Conservation (phyloP, 2,797 vertebrate genomes). For the Erpetoichthys calabaricus region DNA sequence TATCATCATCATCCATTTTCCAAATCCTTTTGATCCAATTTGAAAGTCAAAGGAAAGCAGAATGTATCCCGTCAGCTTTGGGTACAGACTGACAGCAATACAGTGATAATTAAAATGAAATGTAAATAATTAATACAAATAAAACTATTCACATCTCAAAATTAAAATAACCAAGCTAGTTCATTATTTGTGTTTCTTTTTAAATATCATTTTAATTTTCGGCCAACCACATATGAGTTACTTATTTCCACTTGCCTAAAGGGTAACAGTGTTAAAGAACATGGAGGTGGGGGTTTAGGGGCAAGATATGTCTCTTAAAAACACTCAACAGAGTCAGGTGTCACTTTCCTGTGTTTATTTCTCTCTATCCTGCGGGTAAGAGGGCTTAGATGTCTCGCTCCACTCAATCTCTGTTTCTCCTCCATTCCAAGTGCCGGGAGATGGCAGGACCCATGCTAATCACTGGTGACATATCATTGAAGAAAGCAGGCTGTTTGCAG, state of each 20-base stretch:
- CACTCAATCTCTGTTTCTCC: slow-evolving; percentile 5
- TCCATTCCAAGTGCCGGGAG: slow-evolving; percentile 16
- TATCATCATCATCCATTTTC: too few species aligned
- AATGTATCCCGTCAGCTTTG: too few species aligned
- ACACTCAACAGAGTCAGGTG: slow-evolving; percentile 29
- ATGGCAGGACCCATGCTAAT: slow-evolving; percentile 70
- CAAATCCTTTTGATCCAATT: too few species aligned
- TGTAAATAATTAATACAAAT: too few species aligned
- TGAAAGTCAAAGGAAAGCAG: too few species aligned
- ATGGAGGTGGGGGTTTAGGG: neutral
- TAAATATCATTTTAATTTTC: slow-evolving; percentile 12
- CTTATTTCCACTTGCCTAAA: slow-evolving; percentile 17
- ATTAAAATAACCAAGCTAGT: too few species aligned
- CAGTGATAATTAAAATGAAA: too few species aligned
- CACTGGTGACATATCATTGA: slow-evolving; percentile 95
- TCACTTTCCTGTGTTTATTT: slow-evolving; percentile 27
- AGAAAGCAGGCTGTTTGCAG: slow-evolving; percentile 95
- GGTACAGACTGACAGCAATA: too few species aligned
- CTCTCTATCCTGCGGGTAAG: slow-evolving; percentile 12
- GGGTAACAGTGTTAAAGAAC: neutral
- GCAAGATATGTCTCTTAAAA: slow-evolving; percentile 26
- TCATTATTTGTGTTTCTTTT: slow-evolving; percentile 17
- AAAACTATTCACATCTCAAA: too few species aligned
- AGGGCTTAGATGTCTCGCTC: slow-evolving; percentile 31
- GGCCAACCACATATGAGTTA: slow-evolving; percentile 10